Percentiles rank a stretch among this genome's conserved stretches.
Conservation (phyloP, 30 jellyfish, hydroid and myxozoan species). For the Aurelia sp. region DNA sequence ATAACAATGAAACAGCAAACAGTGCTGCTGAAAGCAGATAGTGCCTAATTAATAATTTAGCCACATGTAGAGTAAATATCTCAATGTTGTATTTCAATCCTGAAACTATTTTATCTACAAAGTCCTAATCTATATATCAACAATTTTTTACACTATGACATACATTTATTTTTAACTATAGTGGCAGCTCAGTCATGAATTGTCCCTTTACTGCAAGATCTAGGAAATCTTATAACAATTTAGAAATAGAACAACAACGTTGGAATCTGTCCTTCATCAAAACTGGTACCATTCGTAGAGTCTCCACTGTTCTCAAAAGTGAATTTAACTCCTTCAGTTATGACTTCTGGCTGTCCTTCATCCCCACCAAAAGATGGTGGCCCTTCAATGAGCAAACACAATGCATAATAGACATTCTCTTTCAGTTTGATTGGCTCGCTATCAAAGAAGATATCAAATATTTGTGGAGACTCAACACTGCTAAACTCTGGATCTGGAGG, state of each 20-base stretch:
- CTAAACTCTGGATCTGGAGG: constrained; percentile 97
- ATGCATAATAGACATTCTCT: constrained; percentile 69
- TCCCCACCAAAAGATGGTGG: constrained; percentile 99
- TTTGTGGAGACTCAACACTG: constrained; percentile 81
- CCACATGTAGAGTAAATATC: too few species aligned
- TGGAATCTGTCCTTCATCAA: constrained; percentile 99
- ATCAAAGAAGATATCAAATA: constrained; percentile 83
- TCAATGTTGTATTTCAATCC: too few species aligned
- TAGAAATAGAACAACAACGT: constrained; percentile 82
- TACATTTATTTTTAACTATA: too few species aligned
- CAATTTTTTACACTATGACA: too few species aligned
- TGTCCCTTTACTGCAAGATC: too few species aligned
- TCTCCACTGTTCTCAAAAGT: constrained; percentile 95
- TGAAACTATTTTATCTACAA: too few species aligned
- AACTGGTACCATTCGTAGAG: constrained; percentile 97
- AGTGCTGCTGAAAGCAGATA: too few species aligned
- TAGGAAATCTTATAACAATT: neutral
- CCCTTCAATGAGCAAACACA: constrained; percentile 87
- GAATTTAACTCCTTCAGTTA: constrained; percentile 86
- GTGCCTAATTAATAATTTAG: too few species aligned
- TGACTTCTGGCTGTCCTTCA: constrained; percentile 90
- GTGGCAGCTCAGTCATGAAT: too few species aligned
- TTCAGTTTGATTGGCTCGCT: constrained; percentile 87
- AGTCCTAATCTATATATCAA: too few species aligned
- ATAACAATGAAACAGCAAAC: too few species aligned